Percentiles rank a stretch among this genome's conserved stretches.
These are phyloP conservation scores for Drosophila athabasca DNA, from an alignment of 1,140 invertebrate species.

Conservation along the genomic window DNA sequence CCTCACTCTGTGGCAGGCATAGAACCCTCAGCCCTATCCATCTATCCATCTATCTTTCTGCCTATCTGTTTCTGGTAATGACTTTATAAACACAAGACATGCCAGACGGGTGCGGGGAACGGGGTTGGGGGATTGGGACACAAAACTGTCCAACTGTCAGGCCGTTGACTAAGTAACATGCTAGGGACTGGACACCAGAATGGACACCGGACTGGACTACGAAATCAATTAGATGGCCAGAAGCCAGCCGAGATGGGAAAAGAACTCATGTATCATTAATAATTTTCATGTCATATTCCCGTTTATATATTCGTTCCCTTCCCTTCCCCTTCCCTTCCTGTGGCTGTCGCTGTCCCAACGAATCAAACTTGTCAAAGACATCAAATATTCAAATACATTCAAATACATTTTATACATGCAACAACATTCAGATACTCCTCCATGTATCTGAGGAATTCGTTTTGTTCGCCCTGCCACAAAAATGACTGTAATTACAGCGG, in stretches of 20 bases:
- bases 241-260: constrained; percentile 29
- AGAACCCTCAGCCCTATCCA: constrained; percentile 4
- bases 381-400: constrained; percentile 76
- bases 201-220: constrained; percentile 33
- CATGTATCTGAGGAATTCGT: neutral
- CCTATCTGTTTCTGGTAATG: constrained; percentile 42
- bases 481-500: constrained; percentile 52
- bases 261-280: constrained; percentile 78
- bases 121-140: constrained; percentile 1
- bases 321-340: neutral
- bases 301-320: constrained; percentile 33
- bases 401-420: constrained; percentile 76
- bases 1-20: constrained; percentile 22
- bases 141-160: constrained; percentile 61
- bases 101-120: constrained; percentile 24
- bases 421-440: constrained; percentile 24
- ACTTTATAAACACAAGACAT: constrained; percentile 65
- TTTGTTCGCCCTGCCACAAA: constrained; percentile 41
- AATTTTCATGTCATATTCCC: constrained; percentile 74
- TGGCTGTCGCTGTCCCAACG: constrained; percentile 38
- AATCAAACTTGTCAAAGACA: constrained; percentile 59
- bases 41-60: constrained; percentile 19
- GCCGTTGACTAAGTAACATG: constrained; percentile 53
- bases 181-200: constrained; percentile 29
- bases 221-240: constrained; percentile 71